Base-by-base conservation (phyloP, 2,797 vertebrate species). In the Synanceia verrucosa region DNA sequence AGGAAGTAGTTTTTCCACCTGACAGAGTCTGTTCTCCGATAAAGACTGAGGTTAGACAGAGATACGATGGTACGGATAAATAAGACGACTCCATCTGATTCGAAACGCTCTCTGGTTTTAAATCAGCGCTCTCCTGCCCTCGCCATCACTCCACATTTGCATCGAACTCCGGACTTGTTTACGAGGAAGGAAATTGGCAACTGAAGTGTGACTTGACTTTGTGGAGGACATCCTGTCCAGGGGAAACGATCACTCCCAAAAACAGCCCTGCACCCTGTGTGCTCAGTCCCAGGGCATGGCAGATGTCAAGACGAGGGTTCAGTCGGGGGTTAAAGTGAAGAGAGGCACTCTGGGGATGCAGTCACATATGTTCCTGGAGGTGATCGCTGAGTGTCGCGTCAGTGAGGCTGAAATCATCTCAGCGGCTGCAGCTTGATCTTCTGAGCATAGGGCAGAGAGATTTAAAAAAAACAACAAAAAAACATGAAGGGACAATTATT, bases 171-270 rank as follows among this genome's bases (percentile, higher is more conserved):
- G 14, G 41, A 31, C 39, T 65, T 76, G 78, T 82, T 84, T 77
- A 83, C 41, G 3, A 41, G 65, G 47, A 63, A n/a, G 56, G 64
- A 63, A 76, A 84, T 64, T 75, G 84, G 61, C 82, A 69, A 59
- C 64, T 66, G 43, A 53, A 79, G 77, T 79, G 65, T 76, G 71
- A 81, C 52, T 82, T 84, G 79, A 85, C 82, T 88, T 81, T 85
- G 71, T 41, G 43, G 78, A 84, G 80, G 74, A 68, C 81, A 77
- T 78, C 60, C 47, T 78, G 75, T 73, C 37, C n/a, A n/a, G 26
- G 4, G 48, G 34, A 68, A 58, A 69, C 56, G 75, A 84, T 83
- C 65, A n/a, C 36, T 65, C 65, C 44, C 18, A 46, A 79, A 24
- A 65, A 72, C 43, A 26, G 6, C 23, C 4, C 4, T n/a, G n/a